Base-by-base conservation (phyloP, 2,888 invertebrate species). In the Aromia moschata region DNA sequence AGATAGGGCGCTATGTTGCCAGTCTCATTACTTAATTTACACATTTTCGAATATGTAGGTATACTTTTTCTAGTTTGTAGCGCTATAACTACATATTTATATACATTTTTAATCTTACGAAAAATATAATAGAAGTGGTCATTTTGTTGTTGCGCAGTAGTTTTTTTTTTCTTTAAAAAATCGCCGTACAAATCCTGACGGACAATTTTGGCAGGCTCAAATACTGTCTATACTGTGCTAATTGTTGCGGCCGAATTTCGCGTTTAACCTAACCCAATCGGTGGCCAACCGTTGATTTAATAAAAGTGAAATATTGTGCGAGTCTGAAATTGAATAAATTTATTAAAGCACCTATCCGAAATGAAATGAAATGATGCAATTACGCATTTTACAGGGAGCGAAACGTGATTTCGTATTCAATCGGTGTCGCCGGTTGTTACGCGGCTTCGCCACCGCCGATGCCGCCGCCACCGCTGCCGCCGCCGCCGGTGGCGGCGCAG, bases 321-420 rank as follows among this genome's bases (percentile, higher is more conserved):
- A 55, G 61, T n/a, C n/a, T 58, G 56, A 64, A 65, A 64, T 64
- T 64, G 65, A 67, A 71, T 69, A 68, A 73, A 71, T 73, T 73
- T 70, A 72, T 71, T 67, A 70, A 68, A 70, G 64, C 69, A 70
- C 9, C 9, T 5, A 33, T 70, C 71, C 67, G 67, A 71, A 76
- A 70, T 70, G 70, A 74, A 73, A 72, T 72, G 72, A 75, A 75
- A 74, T 75, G 76, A 77, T 74, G 75, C 73, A 78, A 79, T 79
- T 78, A 77, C 74, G 70, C 74, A 76, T 78, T 78, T 78, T 76
- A 72, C 73, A 70, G 76, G 73, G 73, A 71, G 70, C 60, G 68
- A 70, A 75, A 72, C 69, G 74, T 70, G 72, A 78, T 79, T 79
- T 74, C 65, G 79, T 79, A 79, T 79, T 77, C 79, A 76, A 68